phyloP scores from a whole-genome alignment of 2,113 vertebrate genomes.

The Corydoras sp. region DNA sequence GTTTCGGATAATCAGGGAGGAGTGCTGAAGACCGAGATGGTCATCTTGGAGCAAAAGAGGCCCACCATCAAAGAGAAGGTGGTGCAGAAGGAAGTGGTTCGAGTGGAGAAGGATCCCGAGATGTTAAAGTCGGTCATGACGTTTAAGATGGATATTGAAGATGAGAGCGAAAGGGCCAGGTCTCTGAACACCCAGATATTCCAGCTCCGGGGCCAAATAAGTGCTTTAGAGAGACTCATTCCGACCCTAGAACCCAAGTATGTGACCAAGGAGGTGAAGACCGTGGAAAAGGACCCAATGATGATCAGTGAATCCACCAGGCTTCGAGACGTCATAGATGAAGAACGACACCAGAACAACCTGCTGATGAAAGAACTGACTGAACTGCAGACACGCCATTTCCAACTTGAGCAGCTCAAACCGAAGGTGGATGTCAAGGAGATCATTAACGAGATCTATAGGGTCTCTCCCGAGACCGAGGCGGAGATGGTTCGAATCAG shows the following conservation, averaged over 20 bases:
- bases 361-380: slow-evolving; percentile 62
- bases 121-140: slow-evolving; percentile 74
- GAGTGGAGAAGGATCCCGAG: slow-evolving; percentile 81
- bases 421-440: slow-evolving; percentile 86
- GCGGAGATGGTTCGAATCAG: slow-evolving; percentile 72
- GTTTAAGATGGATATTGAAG: slow-evolving; percentile 72
- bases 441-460: slow-evolving; percentile 79
- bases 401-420: slow-evolving; percentile 61
- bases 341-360: slow-evolving; percentile 64
- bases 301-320: slow-evolving; percentile 70
- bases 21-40: slow-evolving; percentile 71
- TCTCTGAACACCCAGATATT: slow-evolving; percentile 65
- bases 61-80: slow-evolving; percentile 79
- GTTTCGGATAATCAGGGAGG: slow-evolving; percentile 59
- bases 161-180: slow-evolving; percentile 68
- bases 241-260: slow-evolving; percentile 79
- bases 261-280: slow-evolving; percentile 87
- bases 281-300: slow-evolving; percentile 81
- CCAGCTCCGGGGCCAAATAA: slow-evolving; percentile 71
- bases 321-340: slow-evolving; percentile 66
- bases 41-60: slow-evolving; percentile 74
- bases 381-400: slow-evolving; percentile 67
- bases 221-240: slow-evolving; percentile 79
- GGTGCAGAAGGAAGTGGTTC: slow-evolving; percentile 85
- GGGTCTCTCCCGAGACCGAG: slow-evolving; percentile 81